Evolutionary conservation across 2,113 vertebrate genomes (phyloP), one percentile per base, ranked within the genome.

Genomic region (Theristicus caerulescens): DNA sequence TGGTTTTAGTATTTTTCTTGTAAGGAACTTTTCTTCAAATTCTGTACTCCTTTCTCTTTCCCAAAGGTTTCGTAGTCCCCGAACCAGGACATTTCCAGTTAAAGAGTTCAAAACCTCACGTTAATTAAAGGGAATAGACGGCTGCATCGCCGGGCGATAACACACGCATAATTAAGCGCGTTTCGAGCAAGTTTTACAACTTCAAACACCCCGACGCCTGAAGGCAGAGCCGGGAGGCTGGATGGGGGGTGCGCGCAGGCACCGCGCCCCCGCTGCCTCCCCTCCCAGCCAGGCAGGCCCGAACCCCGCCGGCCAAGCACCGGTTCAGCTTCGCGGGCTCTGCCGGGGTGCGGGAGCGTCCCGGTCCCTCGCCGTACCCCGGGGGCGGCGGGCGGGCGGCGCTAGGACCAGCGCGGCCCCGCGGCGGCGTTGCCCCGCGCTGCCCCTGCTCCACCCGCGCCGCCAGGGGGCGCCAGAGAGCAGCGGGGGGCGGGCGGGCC

Each of bases 101-200:
- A 57, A 57, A 81, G 78, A 15, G 42, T 64, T 77, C 64, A 32
- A 71, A 87, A 36, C 26, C 19, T n/a, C 58, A 3, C 9, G 13
- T 58, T 76, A 90, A 94, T 88, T 77, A 58, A 47, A 58, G 51
- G 20, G 20, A 25, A 65, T 6, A 9, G 82, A 9, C 46, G 40
- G 13, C n/a, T 51, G 54, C 54, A 16, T 3, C 2, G 69, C 52
- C 3, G 3, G 22, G 54, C 27, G 36, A 2, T 24, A 93, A 38
- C 54, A 3, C 38, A 1, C 49, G 4, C 59, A 7, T 69, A 77
- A 85, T 90, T 72, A 22, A 17, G 69, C 49, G 8, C 70, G 7
- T 85, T 88, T 88, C 4, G 10, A 88, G 90, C 93, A 34, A 91
- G 79, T 82, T 82, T 82, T 49, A 79, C 90, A 65, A 38, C 82